Percentiles rank a stretch among this genome's conserved stretches.
These are phyloP conservation scores for Chelon labrosus DNA, from an alignment of 2,797 vertebrate species.

Conservation along the genomic window DNA sequence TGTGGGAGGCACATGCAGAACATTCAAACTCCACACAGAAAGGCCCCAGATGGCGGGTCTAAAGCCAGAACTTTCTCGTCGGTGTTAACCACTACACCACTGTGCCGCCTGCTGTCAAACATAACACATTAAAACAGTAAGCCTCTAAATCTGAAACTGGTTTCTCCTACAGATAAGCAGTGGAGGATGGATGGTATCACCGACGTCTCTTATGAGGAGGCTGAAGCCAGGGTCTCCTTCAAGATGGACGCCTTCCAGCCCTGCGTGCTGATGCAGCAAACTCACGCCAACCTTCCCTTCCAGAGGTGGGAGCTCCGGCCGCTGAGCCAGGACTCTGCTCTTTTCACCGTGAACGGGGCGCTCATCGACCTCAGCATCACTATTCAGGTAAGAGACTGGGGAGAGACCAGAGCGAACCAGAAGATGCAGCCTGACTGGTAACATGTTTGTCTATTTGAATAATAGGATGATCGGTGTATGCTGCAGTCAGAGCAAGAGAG, in stretches of 20 bases:
- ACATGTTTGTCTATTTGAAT: conserved; percentile 3
- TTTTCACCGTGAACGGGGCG: conserved; percentile 81
- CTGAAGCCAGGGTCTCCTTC: conserved; percentile 82
- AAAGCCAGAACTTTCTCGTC: too few species aligned
- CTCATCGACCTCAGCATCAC: conserved; percentile 86
- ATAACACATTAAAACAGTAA: too few species aligned
- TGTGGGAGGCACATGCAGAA: too few species aligned
- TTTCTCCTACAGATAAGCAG: conserved; percentile 75
- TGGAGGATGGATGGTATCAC: conserved; percentile 90
- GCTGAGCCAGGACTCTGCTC: conserved; percentile 76
- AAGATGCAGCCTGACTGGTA: background rate
- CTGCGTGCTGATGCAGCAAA: conserved; percentile 88
- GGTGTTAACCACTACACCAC: too few species aligned
- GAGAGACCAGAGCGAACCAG: background rate
- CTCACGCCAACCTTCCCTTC: conserved; percentile 89
- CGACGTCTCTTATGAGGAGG: conserved; percentile 62
- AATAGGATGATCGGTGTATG: conserved; percentile 88
- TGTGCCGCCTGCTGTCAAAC: too few species aligned
- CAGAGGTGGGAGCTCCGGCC: conserved; percentile 91
- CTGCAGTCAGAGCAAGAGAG: conserved; percentile 71
- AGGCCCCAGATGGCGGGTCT: too few species aligned
- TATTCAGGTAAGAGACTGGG: conserved; percentile 83
- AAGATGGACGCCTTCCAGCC: conserved; percentile 84
- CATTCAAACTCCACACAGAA: too few species aligned
- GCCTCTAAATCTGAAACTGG: background rate